A percentile compares a stretch with the other conserved stretches of the same genome.
phyloP scores from a whole-genome alignment of 2,113 vertebrate species.

The Salminus brasiliensis region DNA sequence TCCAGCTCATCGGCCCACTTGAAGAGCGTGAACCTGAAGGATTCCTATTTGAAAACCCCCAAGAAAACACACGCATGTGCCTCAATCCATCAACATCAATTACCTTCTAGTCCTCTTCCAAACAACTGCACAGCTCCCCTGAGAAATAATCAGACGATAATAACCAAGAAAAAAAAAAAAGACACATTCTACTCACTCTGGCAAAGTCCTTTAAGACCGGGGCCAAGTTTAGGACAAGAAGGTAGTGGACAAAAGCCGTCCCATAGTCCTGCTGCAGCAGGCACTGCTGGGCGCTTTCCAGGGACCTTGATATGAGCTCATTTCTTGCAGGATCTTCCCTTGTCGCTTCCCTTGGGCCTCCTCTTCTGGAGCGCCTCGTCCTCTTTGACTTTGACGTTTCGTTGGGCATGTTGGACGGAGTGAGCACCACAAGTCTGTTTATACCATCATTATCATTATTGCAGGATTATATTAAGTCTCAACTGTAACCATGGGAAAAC shows the following conservation, averaged over 20 bases:
- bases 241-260: slow-evolving; percentile 94
- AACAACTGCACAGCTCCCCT: background rate
- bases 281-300: slow-evolving; percentile 92
- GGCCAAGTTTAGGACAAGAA: slow-evolving; percentile 90
- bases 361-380: slow-evolving; percentile 67
- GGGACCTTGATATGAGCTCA: slow-evolving; percentile 85
- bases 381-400: slow-evolving; percentile 65
- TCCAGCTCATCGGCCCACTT: slow-evolving; percentile 95
- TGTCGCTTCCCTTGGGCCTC: slow-evolving; percentile 60
- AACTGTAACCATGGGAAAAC: background rate
- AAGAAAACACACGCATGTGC: background rate
- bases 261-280: slow-evolving; percentile 89
- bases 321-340: slow-evolving; percentile 77
- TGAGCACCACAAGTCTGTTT: background rate
- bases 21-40: slow-evolving; percentile 92
- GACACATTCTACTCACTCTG: slow-evolving; percentile 56
- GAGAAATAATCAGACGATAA: background rate
- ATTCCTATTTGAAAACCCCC: slow-evolving; percentile 80
- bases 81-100: no score
- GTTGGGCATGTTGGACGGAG: slow-evolving; percentile 71
- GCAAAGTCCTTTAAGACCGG: slow-evolving; percentile 84
- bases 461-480: background rate
- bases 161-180: background rate
- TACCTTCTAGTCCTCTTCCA: background rate
- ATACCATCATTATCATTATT: background rate